Evolutionary conservation across 2,888 invertebrate species (phyloP).

Genomic region (Drosophila pegasa): DNA sequence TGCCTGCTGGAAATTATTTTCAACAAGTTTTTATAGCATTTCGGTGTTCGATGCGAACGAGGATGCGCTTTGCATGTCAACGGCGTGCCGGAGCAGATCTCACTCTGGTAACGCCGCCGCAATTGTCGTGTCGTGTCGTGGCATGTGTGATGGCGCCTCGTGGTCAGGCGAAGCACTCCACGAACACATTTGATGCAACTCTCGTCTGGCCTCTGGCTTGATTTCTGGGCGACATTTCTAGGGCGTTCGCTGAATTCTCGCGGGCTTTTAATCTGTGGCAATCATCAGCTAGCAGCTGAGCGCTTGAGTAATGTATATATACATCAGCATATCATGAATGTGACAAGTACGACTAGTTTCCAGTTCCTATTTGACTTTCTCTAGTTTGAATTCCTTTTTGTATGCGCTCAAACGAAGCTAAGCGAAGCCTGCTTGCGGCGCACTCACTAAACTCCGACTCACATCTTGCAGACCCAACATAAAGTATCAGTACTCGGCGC

Average conservation of each 20-base stretch:
- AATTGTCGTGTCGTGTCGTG: slow-evolving; percentile 26
- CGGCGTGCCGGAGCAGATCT: slow-evolving; percentile 30
- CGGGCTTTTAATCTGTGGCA: no score
- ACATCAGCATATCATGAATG: slow-evolving; percentile 44
- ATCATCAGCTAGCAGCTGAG: slow-evolving; percentile 4
- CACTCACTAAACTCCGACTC: not conserved
- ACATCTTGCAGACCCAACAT: slow-evolving; percentile 82
- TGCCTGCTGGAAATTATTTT: slow-evolving; percentile 33
- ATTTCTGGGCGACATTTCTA: not conserved
- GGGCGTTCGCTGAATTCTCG: no score
- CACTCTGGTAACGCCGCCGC: slow-evolving; percentile 17
- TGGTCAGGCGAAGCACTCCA: slow-evolving; percentile 24
- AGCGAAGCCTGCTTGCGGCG: not conserved
- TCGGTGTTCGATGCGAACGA: slow-evolving; percentile 40
- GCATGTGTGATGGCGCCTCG: slow-evolving; percentile 16
- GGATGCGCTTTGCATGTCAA: slow-evolving; percentile 44
- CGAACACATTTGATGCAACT: not conserved
- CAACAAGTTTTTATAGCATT: slow-evolving; percentile 53
- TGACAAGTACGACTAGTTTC: slow-evolving; percentile 34
- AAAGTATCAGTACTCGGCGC: slow-evolving; percentile 88
- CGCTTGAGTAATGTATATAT: slow-evolving; percentile 45
- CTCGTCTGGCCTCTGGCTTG: not conserved
- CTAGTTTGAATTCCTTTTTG: slow-evolving; percentile 49
- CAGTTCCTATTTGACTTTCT: slow-evolving; percentile 47
- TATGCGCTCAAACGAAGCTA: slow-evolving; percentile 41